Conservation (phyloP, 2,113 vertebrate genomes). For the Cettia cetti region DNA sequence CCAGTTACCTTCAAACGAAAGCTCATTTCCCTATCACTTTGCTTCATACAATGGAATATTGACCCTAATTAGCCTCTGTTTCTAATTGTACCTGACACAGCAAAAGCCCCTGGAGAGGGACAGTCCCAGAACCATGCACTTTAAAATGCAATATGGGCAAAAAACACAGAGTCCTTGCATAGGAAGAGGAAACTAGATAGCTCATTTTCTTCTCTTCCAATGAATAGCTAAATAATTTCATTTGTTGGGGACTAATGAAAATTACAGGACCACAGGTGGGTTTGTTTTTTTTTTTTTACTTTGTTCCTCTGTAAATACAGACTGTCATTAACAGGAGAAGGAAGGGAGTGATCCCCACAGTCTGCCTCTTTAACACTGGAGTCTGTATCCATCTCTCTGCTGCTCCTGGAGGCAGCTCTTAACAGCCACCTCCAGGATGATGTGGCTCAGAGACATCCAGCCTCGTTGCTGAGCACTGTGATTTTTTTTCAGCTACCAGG, state of each 20-base stretch:
- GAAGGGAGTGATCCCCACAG: not conserved
- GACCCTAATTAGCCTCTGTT: not conserved
- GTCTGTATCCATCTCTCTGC: not conserved
- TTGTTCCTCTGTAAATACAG: conserved; percentile 6
- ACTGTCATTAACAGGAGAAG: not conserved
- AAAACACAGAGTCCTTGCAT: not conserved
- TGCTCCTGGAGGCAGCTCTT: conserved; percentile 65
- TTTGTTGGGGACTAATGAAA: not conserved
- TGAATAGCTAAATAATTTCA: not conserved
- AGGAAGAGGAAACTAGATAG: not conserved
- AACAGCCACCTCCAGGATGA: not conserved
- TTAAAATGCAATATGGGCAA: not conserved
- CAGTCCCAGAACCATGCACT: not conserved
- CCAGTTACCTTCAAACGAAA: not conserved
- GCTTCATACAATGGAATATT: not conserved
- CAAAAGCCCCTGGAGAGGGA: not conserved
- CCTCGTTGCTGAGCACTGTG: not conserved
- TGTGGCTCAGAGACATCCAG: conserved; percentile 33
- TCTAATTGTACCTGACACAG: conserved; percentile 3
- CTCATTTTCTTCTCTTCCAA: not conserved
- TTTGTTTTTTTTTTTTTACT: not conserved
- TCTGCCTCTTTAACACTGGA: not conserved
- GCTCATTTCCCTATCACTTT: not conserved
- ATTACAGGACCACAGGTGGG: not conserved
- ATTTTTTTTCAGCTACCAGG: not conserved